Percentiles rank a stretch among this genome's conserved stretches.
These are phyloP conservation scores for Cydia strobilella DNA, from an alignment of 1,140 invertebrate species.

Conservation along the genomic window DNA sequence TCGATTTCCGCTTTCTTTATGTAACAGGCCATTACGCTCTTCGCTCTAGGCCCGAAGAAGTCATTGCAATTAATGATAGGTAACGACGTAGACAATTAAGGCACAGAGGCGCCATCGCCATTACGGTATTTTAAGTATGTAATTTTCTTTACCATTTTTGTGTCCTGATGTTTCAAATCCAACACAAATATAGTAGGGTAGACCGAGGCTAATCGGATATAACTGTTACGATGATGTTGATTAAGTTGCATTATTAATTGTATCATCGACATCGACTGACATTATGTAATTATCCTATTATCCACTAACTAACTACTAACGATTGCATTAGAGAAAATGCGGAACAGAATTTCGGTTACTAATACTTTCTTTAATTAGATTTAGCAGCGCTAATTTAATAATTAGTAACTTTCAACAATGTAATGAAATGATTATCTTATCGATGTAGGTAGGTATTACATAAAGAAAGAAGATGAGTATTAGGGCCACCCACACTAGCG, in stretches of 20 bases:
- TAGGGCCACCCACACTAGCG: no score
- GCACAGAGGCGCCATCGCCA: background rate
- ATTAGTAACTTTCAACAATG: no score
- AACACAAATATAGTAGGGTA: no score
- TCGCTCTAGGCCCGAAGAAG: background rate
- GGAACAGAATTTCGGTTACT: background rate
- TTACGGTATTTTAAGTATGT: no score
- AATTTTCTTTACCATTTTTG: background rate
- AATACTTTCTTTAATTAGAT: background rate
- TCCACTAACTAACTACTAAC: background rate
- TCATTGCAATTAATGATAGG: conserved; percentile 1
- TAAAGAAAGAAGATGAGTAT: background rate
- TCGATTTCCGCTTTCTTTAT: conserved; percentile 2
- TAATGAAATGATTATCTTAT: no score
- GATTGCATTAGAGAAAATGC: conserved; percentile 9
- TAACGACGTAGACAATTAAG: background rate
- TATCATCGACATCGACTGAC: conserved; percentile 7
- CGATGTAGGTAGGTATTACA: background rate
- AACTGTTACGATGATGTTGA: conserved; percentile 3
- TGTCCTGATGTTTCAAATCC: no score
- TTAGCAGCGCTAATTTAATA: no score
- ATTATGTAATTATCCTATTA: conserved; percentile 25
- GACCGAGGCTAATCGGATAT: no score
- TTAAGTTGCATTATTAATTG: background rate
- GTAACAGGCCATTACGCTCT: conserved; percentile 3